These are phyloP conservation scores for Catharus ustulatus DNA, from an alignment of 2,797 vertebrate species.

Conservation along the genomic window DNA sequence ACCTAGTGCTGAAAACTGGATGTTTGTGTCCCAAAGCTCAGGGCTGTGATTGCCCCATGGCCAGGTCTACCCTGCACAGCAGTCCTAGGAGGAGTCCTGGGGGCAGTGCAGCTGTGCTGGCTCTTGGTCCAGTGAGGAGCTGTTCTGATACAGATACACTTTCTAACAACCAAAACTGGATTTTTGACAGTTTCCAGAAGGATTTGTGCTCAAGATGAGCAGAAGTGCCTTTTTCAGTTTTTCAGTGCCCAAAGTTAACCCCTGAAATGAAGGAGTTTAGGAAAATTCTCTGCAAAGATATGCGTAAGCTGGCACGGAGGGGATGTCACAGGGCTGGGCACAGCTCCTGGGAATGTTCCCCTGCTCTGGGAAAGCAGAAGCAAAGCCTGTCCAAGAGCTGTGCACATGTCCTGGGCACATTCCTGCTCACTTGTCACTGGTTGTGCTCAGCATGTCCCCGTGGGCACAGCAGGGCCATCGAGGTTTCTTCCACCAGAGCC, in stretches of 20 bases:
- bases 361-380: not conserved
- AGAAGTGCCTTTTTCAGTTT: not conserved
- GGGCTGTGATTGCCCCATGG: not conserved
- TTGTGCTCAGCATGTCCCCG: not conserved
- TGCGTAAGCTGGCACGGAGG: rapidly evolving
- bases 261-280: not conserved
- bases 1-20: not conserved
- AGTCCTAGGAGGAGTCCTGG: not conserved
- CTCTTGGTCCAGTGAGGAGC: not conserved
- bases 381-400: rapidly evolving
- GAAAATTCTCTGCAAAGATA: not conserved
- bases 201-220: not conserved
- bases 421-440: not conserved
- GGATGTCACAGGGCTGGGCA: not conserved
- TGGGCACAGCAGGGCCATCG: not conserved
- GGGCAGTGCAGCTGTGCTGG: not conserved
- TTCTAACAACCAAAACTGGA: not conserved
- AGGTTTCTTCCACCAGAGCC: not conserved
- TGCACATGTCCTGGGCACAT: not conserved
- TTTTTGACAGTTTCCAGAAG: not conserved
- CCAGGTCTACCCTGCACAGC: not conserved
- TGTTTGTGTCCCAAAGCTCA: not conserved
- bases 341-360: not conserved
- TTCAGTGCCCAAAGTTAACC: not conserved
- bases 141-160: not conserved